Evolutionary conservation across 1,140 invertebrate species (phyloP).

Genomic region (Zeugodacus cucurbitae): DNA sequence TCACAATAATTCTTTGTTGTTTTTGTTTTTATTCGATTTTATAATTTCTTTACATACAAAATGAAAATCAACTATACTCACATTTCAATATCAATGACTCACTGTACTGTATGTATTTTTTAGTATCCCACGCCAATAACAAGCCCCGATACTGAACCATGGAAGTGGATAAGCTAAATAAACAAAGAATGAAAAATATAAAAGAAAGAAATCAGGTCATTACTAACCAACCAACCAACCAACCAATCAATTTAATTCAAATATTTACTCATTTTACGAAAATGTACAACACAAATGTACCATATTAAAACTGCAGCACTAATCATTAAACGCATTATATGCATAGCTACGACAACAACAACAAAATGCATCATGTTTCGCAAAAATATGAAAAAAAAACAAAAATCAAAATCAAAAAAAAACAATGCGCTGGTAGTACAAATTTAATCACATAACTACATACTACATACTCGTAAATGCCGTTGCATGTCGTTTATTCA

Average conservation of each 20-base stretch:
- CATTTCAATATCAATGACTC: neutral
- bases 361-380: neutral
- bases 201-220: constrained; percentile 49
- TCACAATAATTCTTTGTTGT: neutral
- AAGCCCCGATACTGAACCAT: constrained; percentile 84
- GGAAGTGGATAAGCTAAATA: constrained; percentile 76
- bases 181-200: constrained; percentile 47
- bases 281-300: neutral
- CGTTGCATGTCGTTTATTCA: neutral
- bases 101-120: constrained; percentile 51
- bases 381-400: neutral
- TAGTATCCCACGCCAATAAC: constrained; percentile 85
- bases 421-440: neutral
- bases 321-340: neutral
- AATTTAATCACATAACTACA: neutral
- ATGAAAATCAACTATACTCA: neutral
- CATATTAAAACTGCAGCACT: neutral
- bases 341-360: neutral
- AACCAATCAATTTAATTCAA: constrained; percentile 20
- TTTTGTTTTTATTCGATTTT: neutral
- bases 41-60: neutral
- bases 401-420: neutral
- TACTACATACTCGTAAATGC: neutral
- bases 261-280: constrained; percentile 11
- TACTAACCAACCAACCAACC: constrained; percentile 39